Evolutionary conservation across 2,888 invertebrate genomes (phyloP).

Genomic region (Griposia aprilina): DNA sequence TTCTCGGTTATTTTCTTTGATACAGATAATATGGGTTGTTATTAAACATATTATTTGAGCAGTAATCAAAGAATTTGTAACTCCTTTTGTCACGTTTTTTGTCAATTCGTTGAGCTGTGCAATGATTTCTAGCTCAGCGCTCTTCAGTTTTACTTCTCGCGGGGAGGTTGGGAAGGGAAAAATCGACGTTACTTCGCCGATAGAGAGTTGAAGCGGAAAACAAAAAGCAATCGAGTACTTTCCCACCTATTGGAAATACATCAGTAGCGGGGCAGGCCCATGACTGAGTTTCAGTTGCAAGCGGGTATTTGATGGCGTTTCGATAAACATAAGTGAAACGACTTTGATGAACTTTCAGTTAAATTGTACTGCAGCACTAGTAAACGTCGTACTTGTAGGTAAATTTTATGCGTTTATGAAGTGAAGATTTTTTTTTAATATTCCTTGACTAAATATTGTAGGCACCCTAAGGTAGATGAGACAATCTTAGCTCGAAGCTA

Average conservation of each 20-base stretch:
- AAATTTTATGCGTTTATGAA: background rate
- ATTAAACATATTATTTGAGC: background rate
- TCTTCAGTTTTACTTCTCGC: conserved; percentile 50
- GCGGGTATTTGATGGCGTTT: background rate
- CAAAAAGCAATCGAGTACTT: conserved; percentile 60
- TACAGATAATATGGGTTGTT: background rate
- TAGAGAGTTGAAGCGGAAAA: conserved; percentile 57
- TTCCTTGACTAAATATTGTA: background rate
- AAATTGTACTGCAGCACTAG: background rate
- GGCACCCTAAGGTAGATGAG: background rate
- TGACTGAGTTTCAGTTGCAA: conserved; percentile 16
- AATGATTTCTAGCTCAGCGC: conserved; percentile 48
- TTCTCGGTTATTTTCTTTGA: background rate
- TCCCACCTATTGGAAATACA: conserved; percentile 55
- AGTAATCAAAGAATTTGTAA: background rate
- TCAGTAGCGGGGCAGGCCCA: conserved; percentile 17
- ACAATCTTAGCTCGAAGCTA: background rate
- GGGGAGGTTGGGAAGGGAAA: conserved; percentile 38
- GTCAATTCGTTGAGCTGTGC: conserved; percentile 11
- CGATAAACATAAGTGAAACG: background rate
- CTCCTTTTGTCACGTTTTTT: conserved; percentile 3
- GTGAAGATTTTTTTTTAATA: background rate
- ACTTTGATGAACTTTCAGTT: background rate
- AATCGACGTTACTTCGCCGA: conserved; percentile 41
- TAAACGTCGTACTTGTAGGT: background rate